Conservation (phyloP, 2,888 invertebrate genomes). For the Luperina nickerlii region DNA sequence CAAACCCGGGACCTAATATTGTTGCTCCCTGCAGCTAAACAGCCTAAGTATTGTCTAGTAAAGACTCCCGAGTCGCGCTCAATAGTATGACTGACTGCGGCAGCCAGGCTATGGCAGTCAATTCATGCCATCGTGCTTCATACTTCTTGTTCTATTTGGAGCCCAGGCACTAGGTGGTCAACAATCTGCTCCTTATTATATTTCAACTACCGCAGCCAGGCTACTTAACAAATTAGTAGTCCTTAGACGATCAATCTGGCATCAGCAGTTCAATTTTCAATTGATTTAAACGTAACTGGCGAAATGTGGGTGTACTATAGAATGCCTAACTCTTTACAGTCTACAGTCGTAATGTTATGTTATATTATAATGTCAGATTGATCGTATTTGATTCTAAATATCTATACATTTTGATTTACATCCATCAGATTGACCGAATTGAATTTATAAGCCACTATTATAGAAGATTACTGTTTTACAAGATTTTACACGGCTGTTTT, state of each 20-base stretch:
- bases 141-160: not conserved
- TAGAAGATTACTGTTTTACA: not conserved
- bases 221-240: not conserved
- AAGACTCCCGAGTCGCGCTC: not conserved
- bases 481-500: not conserved
- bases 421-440: not conserved
- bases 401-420: not conserved
- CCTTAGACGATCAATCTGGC: not conserved
- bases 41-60: too few relatives aligned
- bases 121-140: not conserved
- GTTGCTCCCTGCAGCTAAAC: not conserved
- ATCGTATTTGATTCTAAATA: not conserved
- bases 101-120: not conserved
- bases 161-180: not conserved
- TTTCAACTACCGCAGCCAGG: not conserved
- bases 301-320: not conserved
- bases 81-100: not conserved
- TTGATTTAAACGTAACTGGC: not conserved
- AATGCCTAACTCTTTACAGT: not conserved
- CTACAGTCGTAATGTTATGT: not conserved
- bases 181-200: not conserved
- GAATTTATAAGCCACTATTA: not conserved
- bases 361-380: not conserved
- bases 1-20: not conserved
- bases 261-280: not conserved